Evolutionary conservation across 2,888 invertebrate species (phyloP).

Genomic region (Drosophila quasianomalipes): DNA sequence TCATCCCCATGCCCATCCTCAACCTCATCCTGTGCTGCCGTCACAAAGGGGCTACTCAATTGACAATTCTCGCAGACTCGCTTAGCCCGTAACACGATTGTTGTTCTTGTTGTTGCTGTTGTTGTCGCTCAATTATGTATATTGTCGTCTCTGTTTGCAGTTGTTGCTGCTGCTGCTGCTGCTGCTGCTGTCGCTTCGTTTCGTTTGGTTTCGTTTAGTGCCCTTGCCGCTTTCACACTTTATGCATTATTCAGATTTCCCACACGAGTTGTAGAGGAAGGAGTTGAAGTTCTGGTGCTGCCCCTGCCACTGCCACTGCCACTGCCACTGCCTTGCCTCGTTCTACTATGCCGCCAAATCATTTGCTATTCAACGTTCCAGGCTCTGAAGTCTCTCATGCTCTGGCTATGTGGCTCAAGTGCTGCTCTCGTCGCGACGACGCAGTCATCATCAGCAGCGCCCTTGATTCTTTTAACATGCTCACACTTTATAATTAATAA

Average conservation of each 20-base stretch:
- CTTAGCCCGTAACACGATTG: conserved; percentile 72
- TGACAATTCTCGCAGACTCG: conserved; percentile 75
- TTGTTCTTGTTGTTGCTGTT: conserved; percentile 46
- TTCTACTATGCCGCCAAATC: conserved; percentile 7
- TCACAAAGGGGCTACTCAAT: conserved; percentile 68
- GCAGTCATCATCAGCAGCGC: conserved; percentile 66
- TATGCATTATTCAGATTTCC: conserved; percentile 79
- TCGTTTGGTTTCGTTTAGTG: conserved; percentile 67
- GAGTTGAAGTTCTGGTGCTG: conserved; percentile 8
- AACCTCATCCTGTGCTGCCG: conserved; percentile 25
- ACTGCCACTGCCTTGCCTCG: conserved; percentile 1
- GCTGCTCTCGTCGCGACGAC: conserved; percentile 28
- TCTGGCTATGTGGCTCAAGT: conserved; percentile 28
- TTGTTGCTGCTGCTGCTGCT: conserved; percentile 38
- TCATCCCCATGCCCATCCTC: not conserved
- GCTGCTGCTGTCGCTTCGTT: conserved; percentile 46
- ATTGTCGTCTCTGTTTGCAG: conserved; percentile 65
- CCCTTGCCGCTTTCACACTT: conserved; percentile 80
- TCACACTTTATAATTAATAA: conserved; percentile 81
- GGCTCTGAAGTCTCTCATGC: conserved; percentile 17
- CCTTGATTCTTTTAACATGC: conserved; percentile 78
- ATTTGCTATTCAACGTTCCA: conserved; percentile 45
- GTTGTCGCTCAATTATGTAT: conserved; percentile 74
- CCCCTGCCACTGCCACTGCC: not conserved
- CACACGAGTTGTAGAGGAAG: conserved; percentile 56